Base-by-base conservation (phyloP, 2,888 invertebrate species). In the Epirrhoe tristata region DNA sequence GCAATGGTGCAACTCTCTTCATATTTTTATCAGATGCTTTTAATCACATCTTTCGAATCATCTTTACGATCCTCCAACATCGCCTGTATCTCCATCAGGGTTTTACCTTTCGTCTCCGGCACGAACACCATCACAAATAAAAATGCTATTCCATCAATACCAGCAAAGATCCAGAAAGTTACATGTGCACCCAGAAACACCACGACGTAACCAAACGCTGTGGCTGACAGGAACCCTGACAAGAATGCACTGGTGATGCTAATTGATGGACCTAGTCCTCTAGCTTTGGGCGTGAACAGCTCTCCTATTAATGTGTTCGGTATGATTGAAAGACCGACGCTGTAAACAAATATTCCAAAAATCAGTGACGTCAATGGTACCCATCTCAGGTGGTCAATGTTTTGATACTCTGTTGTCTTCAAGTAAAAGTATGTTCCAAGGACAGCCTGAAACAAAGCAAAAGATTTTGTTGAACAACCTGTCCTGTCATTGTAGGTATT, bases 391-490 rank as follows among this genome's bases (percentile, higher is more conserved):
- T 69, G 69, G 0, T 65, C 63, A 1, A 77, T 58, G 1, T 75
- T 58, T 0, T 74, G 62, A 50, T 73, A 75, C 34, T 79, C 53
- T 14, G 78, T 71, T 5, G 78, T 69, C 7, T 67, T 63, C 48
- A 84, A 24, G 61, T 75, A 79, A 66, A 85, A 85, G 59, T 78
- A 85, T 0, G 71, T 67, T 0, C 82, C 84, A 1, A 85, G 75
- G 0, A 79, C 67, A 0, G 74, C 69, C 84, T 85, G 78, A 43
- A 83, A 81, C 5, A 56, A 31, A n/a, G n/a, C n/a, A n/a, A n/a
- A n/a, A n/a, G n/a, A n/a, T n/a, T n/a, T n/a, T n/a, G n/a, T n/a
- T n/a, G n/a, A n/a, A n/a, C n/a, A n/a, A n/a, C n/a, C n/a, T n/a
- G n/a, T n/a, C n/a, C n/a, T n/a, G n/a, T n/a, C n/a, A n/a, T n/a